Base-by-base conservation (phyloP, 2,797 vertebrate species). In the Malacoctenus gilli region DNA sequence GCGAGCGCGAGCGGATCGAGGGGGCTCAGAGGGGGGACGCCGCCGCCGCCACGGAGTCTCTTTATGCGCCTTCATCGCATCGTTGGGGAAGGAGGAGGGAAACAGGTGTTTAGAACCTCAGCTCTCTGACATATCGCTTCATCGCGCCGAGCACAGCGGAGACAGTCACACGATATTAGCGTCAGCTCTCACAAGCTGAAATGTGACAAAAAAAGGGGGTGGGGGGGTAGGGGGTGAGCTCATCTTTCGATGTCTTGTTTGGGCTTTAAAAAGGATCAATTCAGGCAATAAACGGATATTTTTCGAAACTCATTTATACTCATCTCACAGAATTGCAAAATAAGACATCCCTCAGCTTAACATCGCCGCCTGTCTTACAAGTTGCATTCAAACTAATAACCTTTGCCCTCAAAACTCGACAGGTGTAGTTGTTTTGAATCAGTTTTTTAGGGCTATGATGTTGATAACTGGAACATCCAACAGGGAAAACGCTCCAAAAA, bases 11-110 rank as follows among this genome's bases (percentile, higher is more conserved):
- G 59, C 51, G 43, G 56, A 67, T 28, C 47, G 40, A 68, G 43
- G 31, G n/a, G 49, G 42, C 60, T 75, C 39, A 35, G 20, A 73
- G 58, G 67, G 55, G n/a, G n/a, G n/a, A n/a, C n/a, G n/a, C n/a
- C 67, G 76, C 72, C 58, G 46, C 55, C 66, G 42, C 43, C 40
- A 35, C 25, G 40, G 6, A 60, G 53, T 68, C 63, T 70, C 22
- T 74, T 62, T 71, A 56, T 62, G 53, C 58, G 72, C 62, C 46
- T 82, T 85, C 48, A 73, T 77, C 77, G 62, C 32, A 51, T 62
- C 62, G 75, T 79, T 63, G 43, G 69, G 69, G 76, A 39, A 41
- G 46, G 34, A 50, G 23, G 53, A 61, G 9, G 9, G 9, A 75
- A 79, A 74, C 49, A 52, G 53, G 70, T 77, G 75, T 77, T 80